A percentile compares a stretch with the other conserved stretches of the same genome.
phyloP scores from a whole-genome alignment of 2,888 invertebrate genomes.

The Gymnoscelis rufifasciata region DNA sequence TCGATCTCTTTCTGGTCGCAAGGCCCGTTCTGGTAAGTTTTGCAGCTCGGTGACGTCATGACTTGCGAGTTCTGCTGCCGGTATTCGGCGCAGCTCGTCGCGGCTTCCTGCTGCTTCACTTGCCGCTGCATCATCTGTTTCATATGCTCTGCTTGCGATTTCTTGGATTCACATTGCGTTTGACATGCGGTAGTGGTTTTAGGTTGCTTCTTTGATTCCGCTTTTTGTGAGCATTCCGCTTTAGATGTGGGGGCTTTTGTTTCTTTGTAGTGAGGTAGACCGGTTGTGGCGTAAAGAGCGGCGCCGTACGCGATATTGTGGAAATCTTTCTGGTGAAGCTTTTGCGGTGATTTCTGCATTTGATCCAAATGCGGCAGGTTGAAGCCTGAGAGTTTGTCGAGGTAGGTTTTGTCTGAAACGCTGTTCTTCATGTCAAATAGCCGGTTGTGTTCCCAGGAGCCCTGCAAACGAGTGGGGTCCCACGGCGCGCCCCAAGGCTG shows the following conservation, averaged over 20 bases:
- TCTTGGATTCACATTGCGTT: conserved; percentile 68
- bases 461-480: conserved; percentile 72
- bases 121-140: conserved; percentile 70
- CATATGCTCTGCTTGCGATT: conserved; percentile 58
- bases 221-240: conserved; percentile 64
- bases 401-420: conserved; percentile 76
- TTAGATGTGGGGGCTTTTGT: conserved; percentile 59
- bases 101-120: conserved; percentile 58
- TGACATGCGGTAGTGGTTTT: conserved; percentile 69
- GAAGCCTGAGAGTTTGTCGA: conserved; percentile 80
- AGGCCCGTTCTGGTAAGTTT: conserved; percentile 61
- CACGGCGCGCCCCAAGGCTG: conserved; percentile 78
- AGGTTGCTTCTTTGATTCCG: conserved; percentile 65
- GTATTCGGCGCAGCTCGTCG: conserved; percentile 61
- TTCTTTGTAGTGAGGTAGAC: conserved; percentile 69
- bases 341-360: conserved; percentile 80
- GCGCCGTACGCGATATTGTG: conserved; percentile 71
- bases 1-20: conserved; percentile 70
- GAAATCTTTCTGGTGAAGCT: conserved; percentile 75
- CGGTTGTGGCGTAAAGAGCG: conserved; percentile 61
- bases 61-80: conserved; percentile 63
- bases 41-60: conserved; percentile 60
- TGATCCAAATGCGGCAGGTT: conserved; percentile 80
- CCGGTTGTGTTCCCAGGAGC: conserved; percentile 76
- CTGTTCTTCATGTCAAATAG: conserved; percentile 71